phyloP scores from a whole-genome alignment of 2,113 vertebrate genomes.

The Mastomys coucha region DNA sequence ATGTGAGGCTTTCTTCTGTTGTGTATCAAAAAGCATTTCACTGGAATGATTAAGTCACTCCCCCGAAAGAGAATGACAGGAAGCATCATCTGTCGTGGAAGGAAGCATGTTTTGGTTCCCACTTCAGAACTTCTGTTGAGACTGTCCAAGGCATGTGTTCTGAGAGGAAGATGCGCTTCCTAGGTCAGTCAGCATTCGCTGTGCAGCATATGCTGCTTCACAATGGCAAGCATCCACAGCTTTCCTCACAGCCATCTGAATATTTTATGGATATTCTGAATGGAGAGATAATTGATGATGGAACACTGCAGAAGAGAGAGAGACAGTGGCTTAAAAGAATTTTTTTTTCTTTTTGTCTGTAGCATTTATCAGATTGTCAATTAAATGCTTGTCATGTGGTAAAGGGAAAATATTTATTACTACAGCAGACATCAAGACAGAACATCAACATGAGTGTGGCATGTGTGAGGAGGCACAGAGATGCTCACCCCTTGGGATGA shows the following conservation, averaged over 20 bases:
- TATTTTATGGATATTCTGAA: constrained; percentile 72
- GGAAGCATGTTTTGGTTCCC: constrained; percentile 80
- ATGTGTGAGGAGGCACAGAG: background rate
- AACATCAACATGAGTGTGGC: constrained; percentile 46
- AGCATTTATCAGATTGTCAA: constrained; percentile 79
- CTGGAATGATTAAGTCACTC: constrained; percentile 77
- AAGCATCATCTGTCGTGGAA: constrained; percentile 76
- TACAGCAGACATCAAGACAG: constrained; percentile 63
- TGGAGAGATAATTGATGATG: constrained; percentile 76
- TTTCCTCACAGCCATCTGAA: constrained; percentile 71
- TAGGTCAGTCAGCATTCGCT: constrained; percentile 78
- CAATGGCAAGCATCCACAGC: constrained; percentile 57
- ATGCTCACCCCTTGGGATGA: background rate
- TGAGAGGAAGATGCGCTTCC: constrained; percentile 77
- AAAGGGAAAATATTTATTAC: constrained; percentile 76
- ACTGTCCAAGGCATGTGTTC: constrained; percentile 82
- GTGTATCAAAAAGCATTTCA: constrained; percentile 67
- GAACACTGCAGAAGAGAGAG: constrained; percentile 57
- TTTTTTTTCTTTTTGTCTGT: constrained; percentile 54
- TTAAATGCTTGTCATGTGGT: constrained; percentile 75
- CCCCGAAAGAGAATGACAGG: constrained; percentile 69
- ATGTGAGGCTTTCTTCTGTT: constrained; percentile 35
- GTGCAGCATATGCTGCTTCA: constrained; percentile 74
- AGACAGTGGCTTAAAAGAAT: constrained; percentile 43
- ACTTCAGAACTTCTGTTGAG: constrained; percentile 83